Percentiles rank a stretch among this genome's conserved stretches.
These are phyloP conservation scores for Acropternis orthonyx DNA, from an alignment of 2,797 vertebrate species.

Conservation along the genomic window DNA sequence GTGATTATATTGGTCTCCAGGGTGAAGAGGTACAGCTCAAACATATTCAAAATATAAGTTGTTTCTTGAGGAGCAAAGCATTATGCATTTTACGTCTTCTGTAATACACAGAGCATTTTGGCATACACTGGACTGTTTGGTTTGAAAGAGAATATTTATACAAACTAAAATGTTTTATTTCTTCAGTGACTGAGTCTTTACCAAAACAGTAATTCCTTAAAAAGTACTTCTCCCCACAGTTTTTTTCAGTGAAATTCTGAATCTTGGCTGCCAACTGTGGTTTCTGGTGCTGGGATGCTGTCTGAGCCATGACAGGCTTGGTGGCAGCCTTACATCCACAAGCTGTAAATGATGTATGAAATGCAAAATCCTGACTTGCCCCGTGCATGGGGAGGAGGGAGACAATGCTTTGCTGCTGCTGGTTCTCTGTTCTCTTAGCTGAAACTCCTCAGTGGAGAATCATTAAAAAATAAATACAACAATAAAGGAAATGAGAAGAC, in stretches of 20 bases:
- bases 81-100: not conserved
- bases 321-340: constrained; percentile 22
- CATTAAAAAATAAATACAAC: constrained; percentile 52
- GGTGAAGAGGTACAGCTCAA: not conserved
- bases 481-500: constrained; percentile 41
- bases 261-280: not conserved
- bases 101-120: not conserved
- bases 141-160: constrained; percentile 9
- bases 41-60: not conserved
- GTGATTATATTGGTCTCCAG: not conserved
- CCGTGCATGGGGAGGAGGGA: accelerated
- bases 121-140: not conserved
- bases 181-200: not conserved
- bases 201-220: not conserved
- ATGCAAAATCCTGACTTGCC: constrained; percentile 46
- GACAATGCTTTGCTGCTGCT: not conserved
- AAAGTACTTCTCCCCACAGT: not conserved
- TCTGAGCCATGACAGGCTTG: not conserved
- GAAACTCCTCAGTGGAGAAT: constrained; percentile 42
- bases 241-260: not conserved
- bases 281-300: not conserved
- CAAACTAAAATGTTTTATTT: not conserved
- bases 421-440: constrained; percentile 44
- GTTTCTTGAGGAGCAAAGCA: not conserved
- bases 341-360: constrained; percentile 55